Evolutionary conservation across 2,113 vertebrate species (phyloP), one percentile per base, ranked within the genome.

Genomic region (Zootoca vivipara): DNA sequence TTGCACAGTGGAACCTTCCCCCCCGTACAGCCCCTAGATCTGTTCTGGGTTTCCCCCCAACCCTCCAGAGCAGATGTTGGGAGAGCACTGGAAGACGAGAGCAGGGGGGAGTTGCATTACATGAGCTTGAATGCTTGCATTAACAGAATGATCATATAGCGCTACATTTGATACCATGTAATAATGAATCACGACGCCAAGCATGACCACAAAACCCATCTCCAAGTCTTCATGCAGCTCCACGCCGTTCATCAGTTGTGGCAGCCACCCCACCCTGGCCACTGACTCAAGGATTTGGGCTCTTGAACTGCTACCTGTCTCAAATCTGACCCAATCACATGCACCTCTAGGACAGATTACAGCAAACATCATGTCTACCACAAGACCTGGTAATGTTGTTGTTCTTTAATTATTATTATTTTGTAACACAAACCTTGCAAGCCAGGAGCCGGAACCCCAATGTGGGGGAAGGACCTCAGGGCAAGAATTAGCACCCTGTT

Each of bases 381-480:
- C 28, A 33, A 56, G 87, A 74, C 78, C 78, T n/a, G 67, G 78
- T 88, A 92, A 38, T 24, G 22, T 52, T 52, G 40, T 3, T 82
- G 22, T 77, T 12, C 20, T 62, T 95, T 87, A 92, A 95, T 95
- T 93, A 93, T 46, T 10, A 22, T 35, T 62, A 75, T 83, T 56
- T 64, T 35, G 10, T 88, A 91, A 38, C 0, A 80, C 85, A 82
- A 72, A 88, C 24, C 38, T 0, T 58, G 83, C 78, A 56, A 83
- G 1, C 1, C 85, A 89, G 62, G 42, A 90, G 84, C 62, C 75
- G 87, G 85, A 89, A 35, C 70, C 92, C 95, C 93, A 93, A 74
- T 26, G 87, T 93, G 95, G 92, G 92, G 87, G 84, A 86, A 58
- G 18, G 7, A 20, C 52, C 56, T 33, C 70, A 42, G 10, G 42